Conservation (phyloP, 2,888 invertebrate species). For the Dendrolimus houi region DNA sequence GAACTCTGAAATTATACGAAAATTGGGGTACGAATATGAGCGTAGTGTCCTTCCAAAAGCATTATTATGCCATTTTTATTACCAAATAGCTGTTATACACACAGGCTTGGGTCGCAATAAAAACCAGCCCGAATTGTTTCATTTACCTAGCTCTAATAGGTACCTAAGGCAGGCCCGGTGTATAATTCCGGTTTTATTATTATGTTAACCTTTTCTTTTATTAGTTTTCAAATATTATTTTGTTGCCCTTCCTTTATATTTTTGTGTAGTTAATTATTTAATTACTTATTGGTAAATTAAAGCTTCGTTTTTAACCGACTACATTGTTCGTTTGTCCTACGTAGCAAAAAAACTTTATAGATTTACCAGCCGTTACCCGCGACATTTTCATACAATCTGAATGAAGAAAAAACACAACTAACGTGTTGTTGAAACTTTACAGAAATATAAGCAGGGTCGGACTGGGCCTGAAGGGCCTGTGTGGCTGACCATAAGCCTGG, state of each 20-base stretch:
- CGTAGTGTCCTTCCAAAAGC: conserved; percentile 14
- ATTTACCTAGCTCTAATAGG: conserved; percentile 22
- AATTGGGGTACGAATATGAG: conserved; percentile 5
- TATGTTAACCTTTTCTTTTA: conserved; percentile 24
- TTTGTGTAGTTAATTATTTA: not conserved
- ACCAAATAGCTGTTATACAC: conserved; percentile 17
- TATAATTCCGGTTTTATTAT: conserved; percentile 12
- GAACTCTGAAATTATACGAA: conserved; percentile 3
- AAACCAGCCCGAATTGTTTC: conserved; percentile 23
- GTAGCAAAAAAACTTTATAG: too few species aligned
- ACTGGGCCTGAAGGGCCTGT: too few species aligned
- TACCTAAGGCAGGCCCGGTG: conserved; percentile 1
- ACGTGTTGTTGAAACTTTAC: too few species aligned
- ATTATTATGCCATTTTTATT: conserved; percentile 24
- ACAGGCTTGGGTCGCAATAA: conserved; percentile 18
- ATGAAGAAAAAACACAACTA: too few species aligned
- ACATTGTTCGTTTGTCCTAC: too few species aligned
- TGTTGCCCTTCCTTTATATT: not conserved
- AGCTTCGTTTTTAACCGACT: too few species aligned
- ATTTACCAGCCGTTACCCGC: too few species aligned
- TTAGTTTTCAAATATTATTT: conserved; percentile 21
- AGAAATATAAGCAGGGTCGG: too few species aligned
- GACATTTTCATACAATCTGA: too few species aligned
- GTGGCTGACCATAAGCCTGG: too few species aligned
- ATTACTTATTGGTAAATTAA: too few species aligned